Evolutionary conservation across 2,888 invertebrate genomes (phyloP).

Genomic region (Choristoneura rosaceana): DNA sequence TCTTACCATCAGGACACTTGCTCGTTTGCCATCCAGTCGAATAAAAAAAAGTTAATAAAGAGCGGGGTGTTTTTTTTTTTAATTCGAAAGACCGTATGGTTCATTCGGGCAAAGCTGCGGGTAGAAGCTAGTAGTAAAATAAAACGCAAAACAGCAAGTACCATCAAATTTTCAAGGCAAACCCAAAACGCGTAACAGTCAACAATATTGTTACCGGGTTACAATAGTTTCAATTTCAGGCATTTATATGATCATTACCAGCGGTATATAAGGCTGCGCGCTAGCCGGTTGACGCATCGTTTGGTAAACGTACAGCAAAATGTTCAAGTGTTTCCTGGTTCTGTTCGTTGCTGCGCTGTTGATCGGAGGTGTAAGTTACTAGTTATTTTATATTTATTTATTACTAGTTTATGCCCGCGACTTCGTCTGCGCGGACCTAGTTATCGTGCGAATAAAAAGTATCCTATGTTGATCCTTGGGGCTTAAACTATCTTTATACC

Average conservation of each 20-base stretch:
- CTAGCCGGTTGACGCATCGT: not conserved
- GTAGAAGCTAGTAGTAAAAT: not conserved
- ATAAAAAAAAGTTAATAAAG: no score
- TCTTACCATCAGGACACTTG: no score
- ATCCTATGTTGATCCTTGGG: no score
- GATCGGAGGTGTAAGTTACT: conserved; percentile 31
- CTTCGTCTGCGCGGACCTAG: no score
- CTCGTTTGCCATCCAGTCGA: no score
- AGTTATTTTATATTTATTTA: no score
- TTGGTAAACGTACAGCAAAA: conserved; percentile 10
- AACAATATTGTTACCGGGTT: not conserved
- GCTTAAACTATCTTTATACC: no score
- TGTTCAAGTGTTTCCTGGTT: conserved; percentile 36
- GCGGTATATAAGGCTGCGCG: conserved; percentile 10
- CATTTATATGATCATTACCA: not conserved
- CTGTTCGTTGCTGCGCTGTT: conserved; percentile 32
- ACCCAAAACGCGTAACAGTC: not conserved
- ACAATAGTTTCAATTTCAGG: not conserved
- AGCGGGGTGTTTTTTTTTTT: no score
- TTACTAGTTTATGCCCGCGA: no score
- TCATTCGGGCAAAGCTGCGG: no score
- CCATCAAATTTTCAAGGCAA: not conserved
- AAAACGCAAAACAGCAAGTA: not conserved
- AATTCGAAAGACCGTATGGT: no score
- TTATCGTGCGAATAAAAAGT: no score